Conservation (phyloP, 2,797 vertebrate species). For the Phalanger gymnotis region DNA sequence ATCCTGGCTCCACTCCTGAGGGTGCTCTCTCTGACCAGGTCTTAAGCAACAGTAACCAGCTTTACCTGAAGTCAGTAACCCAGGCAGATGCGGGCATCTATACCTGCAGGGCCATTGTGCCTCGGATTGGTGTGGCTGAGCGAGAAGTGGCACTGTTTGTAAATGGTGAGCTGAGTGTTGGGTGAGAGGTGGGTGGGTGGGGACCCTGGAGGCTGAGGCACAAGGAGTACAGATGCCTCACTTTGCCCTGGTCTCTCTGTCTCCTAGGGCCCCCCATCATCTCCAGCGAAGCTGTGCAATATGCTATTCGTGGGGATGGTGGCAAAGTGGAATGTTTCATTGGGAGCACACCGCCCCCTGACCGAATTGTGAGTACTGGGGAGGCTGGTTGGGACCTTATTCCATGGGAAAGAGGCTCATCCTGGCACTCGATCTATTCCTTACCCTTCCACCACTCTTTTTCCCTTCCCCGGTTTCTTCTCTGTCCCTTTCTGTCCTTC, state of each 20-base stretch:
- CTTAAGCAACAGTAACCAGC: conserved; percentile 97
- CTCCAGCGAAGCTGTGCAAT: conserved; percentile 93
- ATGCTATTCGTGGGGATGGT: conserved; percentile 90
- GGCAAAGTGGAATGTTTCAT: conserved; percentile 97
- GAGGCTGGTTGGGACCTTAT: rapidly evolving
- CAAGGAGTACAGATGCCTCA: not conserved
- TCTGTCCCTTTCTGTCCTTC: not conserved
- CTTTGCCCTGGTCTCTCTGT: not conserved
- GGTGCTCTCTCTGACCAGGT: conserved; percentile 88
- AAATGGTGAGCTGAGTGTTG: conserved; percentile 87
- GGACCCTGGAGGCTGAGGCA: rapidly evolving
- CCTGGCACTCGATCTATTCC: not conserved
- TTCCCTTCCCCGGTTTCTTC: conserved; percentile 3
- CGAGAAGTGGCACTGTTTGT: conserved; percentile 93
- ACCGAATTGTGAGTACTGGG: conserved; percentile 94
- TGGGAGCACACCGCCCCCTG: conserved; percentile 94
- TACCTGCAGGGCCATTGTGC: conserved; percentile 97
- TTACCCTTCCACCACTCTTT: not conserved
- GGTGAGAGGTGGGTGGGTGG: rapidly evolving
- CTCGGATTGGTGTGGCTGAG: conserved; percentile 95
- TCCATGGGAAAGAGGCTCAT: not conserved
- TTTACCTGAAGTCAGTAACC: conserved; percentile 93
- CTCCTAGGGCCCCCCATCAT: conserved; percentile 93
- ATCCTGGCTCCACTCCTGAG: conserved; percentile 77
- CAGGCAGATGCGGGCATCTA: conserved; percentile 95